phyloP scores from a whole-genome alignment of 2,113 vertebrate genomes.

The Phalacrocorax carbo region DNA sequence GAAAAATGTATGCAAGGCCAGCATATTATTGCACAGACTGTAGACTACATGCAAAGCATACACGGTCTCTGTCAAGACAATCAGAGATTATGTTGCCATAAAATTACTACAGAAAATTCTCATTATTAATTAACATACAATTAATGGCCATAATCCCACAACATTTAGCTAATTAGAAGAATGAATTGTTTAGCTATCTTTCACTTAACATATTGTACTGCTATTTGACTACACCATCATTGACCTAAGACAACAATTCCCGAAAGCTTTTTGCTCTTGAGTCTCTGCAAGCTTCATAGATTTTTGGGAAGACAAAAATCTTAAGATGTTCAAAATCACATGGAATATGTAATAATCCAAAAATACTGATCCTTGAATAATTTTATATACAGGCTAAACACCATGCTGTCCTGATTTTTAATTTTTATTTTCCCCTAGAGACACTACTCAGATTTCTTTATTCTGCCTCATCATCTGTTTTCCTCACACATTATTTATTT shows the following conservation, averaged over 20 bases:
- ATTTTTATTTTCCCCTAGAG: not conserved
- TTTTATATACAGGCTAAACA: not conserved
- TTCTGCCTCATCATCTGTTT: not conserved
- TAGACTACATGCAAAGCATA: not conserved
- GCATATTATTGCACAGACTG: not conserved
- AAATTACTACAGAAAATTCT: not conserved
- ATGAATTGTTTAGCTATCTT: not conserved
- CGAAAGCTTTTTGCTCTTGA: not conserved
- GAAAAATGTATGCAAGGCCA: not conserved
- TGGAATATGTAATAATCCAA: not conserved
- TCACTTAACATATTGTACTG: not conserved
- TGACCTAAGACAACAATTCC: not conserved
- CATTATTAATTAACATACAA: not conserved
- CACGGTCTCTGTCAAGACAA: not conserved
- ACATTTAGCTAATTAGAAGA: not conserved
- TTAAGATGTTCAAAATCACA: not conserved
- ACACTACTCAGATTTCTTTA: not conserved
- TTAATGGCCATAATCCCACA: not conserved
- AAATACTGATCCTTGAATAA: not conserved
- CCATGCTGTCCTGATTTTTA: not conserved
- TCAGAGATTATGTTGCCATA: not conserved
- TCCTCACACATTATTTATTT: not conserved
- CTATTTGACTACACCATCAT: not conserved
- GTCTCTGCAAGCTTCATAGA: not conserved
- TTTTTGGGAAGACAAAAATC: not conserved